Percentiles rank a stretch among this genome's conserved stretches.
phyloP scores from a whole-genome alignment of 2,888 invertebrate species.

The Congeria kusceri region DNA sequence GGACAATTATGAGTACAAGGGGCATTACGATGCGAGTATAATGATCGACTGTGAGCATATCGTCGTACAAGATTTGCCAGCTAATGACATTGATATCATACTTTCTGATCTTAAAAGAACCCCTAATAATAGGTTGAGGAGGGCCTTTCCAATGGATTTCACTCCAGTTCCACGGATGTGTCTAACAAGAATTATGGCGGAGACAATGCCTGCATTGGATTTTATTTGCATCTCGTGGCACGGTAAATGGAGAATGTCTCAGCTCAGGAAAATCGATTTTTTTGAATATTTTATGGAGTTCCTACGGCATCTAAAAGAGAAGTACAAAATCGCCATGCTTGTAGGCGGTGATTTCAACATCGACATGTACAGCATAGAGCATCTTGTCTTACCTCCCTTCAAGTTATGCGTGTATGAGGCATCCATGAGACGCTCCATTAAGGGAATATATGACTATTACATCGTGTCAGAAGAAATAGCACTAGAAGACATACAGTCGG shows the following conservation, averaged over 20 bases:
- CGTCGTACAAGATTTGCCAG: no score
- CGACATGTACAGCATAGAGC: conserved; percentile 32
- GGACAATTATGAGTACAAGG: conserved; percentile 32
- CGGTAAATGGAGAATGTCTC: conserved; percentile 31
- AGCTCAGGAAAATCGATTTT: conserved; percentile 25
- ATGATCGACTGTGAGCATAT: no score
- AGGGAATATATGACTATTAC: conserved; percentile 38
- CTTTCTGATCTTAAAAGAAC: conserved; percentile 33
- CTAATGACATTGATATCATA: conserved; percentile 20
- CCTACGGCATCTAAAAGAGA: conserved; percentile 34
- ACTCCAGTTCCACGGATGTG: conserved; percentile 52
- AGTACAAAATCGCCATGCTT: conserved; percentile 47
- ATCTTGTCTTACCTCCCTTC: conserved; percentile 41
- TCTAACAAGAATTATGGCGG: conserved; percentile 15
- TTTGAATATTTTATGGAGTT: conserved; percentile 53
- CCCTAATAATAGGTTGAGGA: conserved; percentile 33
- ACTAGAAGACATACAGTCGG: no score
- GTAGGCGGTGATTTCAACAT: conserved; percentile 54
- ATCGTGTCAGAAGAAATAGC: conserved; percentile 47
- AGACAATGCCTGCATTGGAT: conserved; percentile 22
- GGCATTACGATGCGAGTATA: conserved; percentile 7
- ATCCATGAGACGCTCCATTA: conserved; percentile 43
- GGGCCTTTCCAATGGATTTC: conserved; percentile 43
- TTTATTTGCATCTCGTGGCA: conserved; percentile 61
- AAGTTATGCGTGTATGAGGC: conserved; percentile 44